Evolutionary conservation across 2,797 vertebrate genomes (phyloP).

Genomic region (Eulemur albifrons): DNA sequence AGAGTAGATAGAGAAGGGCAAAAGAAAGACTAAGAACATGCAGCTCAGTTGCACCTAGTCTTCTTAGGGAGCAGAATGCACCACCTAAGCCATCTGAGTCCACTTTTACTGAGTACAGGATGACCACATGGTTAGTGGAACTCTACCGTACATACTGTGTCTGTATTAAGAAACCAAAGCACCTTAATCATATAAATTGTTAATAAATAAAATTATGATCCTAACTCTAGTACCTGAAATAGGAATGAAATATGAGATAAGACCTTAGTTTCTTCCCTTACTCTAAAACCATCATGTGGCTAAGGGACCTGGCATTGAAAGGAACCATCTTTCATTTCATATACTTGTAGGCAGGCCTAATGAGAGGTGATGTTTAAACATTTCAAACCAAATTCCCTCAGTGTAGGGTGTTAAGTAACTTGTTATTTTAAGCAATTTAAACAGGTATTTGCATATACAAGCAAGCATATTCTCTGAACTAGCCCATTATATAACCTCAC

Average conservation of each 20-base stretch:
- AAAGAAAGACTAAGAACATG: not conserved
- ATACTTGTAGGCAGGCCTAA: not conserved
- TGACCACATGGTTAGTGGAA: not conserved
- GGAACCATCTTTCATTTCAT: not conserved
- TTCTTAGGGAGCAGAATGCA: not conserved
- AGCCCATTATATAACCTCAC: conserved; percentile 52
- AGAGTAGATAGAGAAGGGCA: not conserved
- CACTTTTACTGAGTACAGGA: not conserved
- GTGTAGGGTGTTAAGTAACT: conserved; percentile 56
- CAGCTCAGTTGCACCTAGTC: not conserved
- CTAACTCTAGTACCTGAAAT: not conserved
- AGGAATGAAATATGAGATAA: not conserved
- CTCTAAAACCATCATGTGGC: not conserved
- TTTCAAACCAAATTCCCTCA: conserved; percentile 40
- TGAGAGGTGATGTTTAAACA: not conserved
- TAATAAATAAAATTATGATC: not conserved
- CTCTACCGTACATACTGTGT: not conserved
- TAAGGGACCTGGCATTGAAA: not conserved
- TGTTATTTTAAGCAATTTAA: conserved; percentile 71
- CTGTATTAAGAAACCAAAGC: not conserved
- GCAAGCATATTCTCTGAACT: conserved; percentile 45
- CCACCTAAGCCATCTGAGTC: fast-evolving
- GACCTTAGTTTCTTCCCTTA: not conserved
- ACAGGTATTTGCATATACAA: conserved; percentile 66
- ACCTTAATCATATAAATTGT: not conserved